phyloP scores from a whole-genome alignment of 2,113 vertebrate genomes.

The Centropus unirufus region DNA sequence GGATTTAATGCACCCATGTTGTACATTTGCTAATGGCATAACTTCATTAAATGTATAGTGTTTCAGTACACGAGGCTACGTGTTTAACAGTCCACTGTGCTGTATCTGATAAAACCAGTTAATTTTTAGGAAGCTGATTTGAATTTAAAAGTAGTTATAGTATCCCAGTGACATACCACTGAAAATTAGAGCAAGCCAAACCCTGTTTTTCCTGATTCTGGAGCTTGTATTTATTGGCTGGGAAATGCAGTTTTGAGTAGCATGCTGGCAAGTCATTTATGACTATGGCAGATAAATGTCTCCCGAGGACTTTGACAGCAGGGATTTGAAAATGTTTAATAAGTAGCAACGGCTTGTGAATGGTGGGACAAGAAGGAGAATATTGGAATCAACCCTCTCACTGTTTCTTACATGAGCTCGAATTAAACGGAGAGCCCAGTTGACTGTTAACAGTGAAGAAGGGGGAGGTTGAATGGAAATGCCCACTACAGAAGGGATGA shows the following conservation, averaged over 20 bases:
- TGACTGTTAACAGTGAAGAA: conserved; percentile 10
- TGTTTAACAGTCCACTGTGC: conserved; percentile 69
- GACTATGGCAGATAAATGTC: conserved; percentile 63
- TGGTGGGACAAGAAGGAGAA: conserved; percentile 43
- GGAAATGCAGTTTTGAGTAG: conserved; percentile 53
- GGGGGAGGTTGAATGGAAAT: conserved; percentile 13
- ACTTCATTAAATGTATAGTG: conserved; percentile 76
- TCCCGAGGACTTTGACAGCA: conserved; percentile 60
- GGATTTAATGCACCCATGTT: conserved; percentile 72
- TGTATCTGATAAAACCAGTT: conserved; percentile 63
- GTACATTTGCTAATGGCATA: conserved; percentile 75
- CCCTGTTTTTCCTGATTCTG: conserved; percentile 44
- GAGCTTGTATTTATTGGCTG: conserved; percentile 66
- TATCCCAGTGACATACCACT: conserved; percentile 61
- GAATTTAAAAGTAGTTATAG: conserved; percentile 58
- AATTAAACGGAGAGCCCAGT: conserved; percentile 6
- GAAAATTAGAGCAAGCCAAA: conserved; percentile 57
- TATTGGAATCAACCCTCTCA: conserved; percentile 30
- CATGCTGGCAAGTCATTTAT: conserved; percentile 60
- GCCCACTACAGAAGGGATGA: conserved; percentile 28
- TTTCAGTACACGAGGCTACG: conserved; percentile 72
- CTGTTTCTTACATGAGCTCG: not conserved
- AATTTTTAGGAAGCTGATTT: conserved; percentile 66
- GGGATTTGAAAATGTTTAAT: conserved; percentile 64
- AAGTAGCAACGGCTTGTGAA: conserved; percentile 68